phyloP scores from a whole-genome alignment of 2,113 vertebrate genomes.

The Brachypteracias leptosomus region DNA sequence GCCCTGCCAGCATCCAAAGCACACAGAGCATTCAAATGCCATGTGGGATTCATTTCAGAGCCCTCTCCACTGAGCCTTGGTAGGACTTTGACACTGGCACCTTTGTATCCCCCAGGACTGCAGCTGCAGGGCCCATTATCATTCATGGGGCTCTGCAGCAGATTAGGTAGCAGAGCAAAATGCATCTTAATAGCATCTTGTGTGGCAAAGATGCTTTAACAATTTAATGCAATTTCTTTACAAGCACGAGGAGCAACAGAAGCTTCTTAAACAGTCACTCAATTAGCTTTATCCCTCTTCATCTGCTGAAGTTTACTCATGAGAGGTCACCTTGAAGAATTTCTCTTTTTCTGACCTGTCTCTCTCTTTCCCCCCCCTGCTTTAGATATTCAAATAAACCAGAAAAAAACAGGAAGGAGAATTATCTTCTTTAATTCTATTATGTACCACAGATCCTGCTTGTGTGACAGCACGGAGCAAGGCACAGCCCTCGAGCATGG shows the following conservation, averaged over 20 bases:
- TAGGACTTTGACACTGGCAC: not conserved
- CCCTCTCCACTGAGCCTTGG: not conserved
- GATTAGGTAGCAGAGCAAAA: not conserved
- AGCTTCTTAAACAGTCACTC: not conserved
- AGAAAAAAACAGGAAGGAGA: not conserved
- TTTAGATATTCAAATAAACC: not conserved
- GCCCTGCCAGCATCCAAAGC: not conserved
- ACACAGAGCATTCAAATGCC: not conserved
- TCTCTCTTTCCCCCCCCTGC: rapidly evolving
- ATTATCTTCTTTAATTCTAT: not conserved
- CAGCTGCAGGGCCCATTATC: not conserved
- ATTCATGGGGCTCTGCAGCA: not conserved
- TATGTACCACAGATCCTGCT: not conserved
- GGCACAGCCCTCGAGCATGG: rapidly evolving
- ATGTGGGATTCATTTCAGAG: not conserved
- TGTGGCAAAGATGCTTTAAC: not conserved
- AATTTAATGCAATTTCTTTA: not conserved
- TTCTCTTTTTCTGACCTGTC: not conserved
- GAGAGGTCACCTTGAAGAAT: not conserved
- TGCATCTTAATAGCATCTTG: not conserved
- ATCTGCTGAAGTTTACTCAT: not conserved
- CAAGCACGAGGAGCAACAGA: not conserved
- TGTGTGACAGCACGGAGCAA: too few relatives aligned
- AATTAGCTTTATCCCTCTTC: not conserved
- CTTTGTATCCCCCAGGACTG: not conserved